A percentile compares a stretch with the other conserved stretches of the same genome.
These are phyloP conservation scores for Phoebastria nigripes DNA, from an alignment of 2,797 vertebrate species.

Conservation along the genomic window DNA sequence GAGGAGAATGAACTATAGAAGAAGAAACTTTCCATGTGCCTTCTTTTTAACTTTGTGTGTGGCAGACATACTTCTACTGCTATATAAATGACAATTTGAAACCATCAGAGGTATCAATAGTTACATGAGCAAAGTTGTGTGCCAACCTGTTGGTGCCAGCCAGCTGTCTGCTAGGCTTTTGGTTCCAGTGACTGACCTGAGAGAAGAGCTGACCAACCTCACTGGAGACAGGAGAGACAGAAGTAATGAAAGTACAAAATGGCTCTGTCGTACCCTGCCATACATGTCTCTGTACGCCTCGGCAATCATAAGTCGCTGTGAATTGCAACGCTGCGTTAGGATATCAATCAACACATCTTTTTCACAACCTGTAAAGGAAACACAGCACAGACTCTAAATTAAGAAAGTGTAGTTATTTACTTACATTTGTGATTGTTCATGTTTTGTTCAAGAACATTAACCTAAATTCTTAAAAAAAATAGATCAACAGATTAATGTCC, in stretches of 20 bases:
- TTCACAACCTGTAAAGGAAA: slow-evolving; percentile 71
- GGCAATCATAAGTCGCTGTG: slow-evolving; percentile 73
- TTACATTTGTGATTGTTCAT: not conserved
- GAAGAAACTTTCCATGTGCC: not conserved
- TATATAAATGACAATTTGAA: not conserved
- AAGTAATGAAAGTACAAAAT: not conserved
- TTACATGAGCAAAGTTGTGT: not conserved
- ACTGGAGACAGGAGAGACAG: not conserved
- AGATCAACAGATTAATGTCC: not conserved
- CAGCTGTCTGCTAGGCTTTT: not conserved
- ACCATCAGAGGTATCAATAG: not conserved
- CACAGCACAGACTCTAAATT: not conserved
- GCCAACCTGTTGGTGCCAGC: not conserved
- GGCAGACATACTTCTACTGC: not conserved
- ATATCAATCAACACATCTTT: slow-evolving; percentile 77
- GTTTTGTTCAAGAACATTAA: not conserved
- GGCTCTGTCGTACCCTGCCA: slow-evolving; percentile 55
- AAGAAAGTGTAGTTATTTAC: not conserved
- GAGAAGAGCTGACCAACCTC: not conserved
- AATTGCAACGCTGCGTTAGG: slow-evolving; percentile 74
- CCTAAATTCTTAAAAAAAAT: not conserved
- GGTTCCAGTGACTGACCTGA: not conserved
- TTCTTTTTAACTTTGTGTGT: not conserved
- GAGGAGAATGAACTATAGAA: not conserved
- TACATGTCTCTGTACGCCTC: slow-evolving; percentile 72